Percentiles rank a stretch among this genome's conserved stretches.
Evolutionary conservation across 2,113 vertebrate species (phyloP).

Genomic region (Alethe castanea): DNA sequence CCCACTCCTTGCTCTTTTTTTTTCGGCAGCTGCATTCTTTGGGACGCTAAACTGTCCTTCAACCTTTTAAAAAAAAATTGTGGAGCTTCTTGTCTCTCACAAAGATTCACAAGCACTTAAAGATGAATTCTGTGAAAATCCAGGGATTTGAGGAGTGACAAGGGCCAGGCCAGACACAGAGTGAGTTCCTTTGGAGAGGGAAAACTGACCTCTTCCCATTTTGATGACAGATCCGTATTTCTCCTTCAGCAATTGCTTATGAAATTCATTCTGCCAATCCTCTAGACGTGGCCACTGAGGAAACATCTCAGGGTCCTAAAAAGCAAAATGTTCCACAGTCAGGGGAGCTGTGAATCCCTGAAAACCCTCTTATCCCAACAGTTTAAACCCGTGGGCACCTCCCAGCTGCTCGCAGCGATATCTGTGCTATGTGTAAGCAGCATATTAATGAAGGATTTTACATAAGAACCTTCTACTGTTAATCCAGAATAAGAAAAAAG

Average conservation of each 20-base stretch:
- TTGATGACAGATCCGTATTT: neutral
- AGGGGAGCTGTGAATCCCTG: neutral
- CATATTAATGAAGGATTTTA: neutral
- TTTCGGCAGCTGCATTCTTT: neutral
- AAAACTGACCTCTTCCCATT: neutral
- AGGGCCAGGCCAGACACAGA: neutral
- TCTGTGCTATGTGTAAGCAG: neutral
- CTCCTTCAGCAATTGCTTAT: neutral
- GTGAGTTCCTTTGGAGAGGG: neutral
- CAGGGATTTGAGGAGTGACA: neutral
- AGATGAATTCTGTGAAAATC: neutral
- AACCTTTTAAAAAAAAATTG: neutral
- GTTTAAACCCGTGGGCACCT: no score
- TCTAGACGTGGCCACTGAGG: neutral
- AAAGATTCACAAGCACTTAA: neutral
- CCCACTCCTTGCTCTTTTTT: neutral
- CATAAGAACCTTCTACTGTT: neutral
- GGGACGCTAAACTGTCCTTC: neutral
- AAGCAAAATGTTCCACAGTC: neutral
- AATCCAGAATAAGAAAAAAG: neutral
- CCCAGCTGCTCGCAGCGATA: neutral
- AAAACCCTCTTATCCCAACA: neutral
- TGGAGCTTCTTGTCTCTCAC: neutral
- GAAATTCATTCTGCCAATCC: neutral
- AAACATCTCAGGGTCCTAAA: neutral